Conservation (phyloP, 2,888 invertebrate genomes). For the Eupithecia insigniata region DNA sequence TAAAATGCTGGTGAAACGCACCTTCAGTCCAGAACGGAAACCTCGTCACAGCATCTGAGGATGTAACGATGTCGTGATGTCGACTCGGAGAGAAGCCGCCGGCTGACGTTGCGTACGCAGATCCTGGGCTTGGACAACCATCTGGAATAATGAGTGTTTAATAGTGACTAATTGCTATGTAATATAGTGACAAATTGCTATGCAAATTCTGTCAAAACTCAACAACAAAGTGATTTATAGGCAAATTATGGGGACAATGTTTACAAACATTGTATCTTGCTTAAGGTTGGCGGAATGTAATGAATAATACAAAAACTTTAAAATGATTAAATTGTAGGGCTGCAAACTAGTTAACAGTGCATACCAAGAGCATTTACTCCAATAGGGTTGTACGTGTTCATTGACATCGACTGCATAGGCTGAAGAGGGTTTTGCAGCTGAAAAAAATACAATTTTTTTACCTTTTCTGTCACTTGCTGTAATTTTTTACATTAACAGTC, state of each 20-base stretch:
- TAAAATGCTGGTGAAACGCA: conserved; percentile 35
- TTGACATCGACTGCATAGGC: conserved; percentile 76
- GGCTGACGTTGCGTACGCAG: conserved; percentile 63
- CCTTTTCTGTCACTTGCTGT: no score
- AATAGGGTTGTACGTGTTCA: conserved; percentile 75
- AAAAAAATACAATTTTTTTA: conserved; percentile 42
- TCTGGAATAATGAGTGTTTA: no score
- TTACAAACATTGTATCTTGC: neutral
- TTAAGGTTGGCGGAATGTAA: no score
- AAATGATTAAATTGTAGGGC: neutral
- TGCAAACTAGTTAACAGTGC: conserved; percentile 34
- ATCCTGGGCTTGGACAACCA: conserved; percentile 72
- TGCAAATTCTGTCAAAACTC: neutral
- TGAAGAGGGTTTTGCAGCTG: conserved; percentile 74
- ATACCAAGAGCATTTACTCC: conserved; percentile 70
- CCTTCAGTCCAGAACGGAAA: conserved; percentile 77
- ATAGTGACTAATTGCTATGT: neutral
- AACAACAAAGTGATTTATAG: neutral
- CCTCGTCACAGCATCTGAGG: conserved; percentile 72
- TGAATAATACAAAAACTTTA: neutral
- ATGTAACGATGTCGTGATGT: conserved; percentile 76
- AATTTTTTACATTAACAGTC: no score
- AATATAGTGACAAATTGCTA: conserved; percentile 1
- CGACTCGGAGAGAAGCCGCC: conserved; percentile 74
- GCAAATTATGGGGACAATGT: neutral